These are phyloP conservation scores for Bostrychus sinensis DNA, from an alignment of 2,113 vertebrate species.

Conservation along the genomic window DNA sequence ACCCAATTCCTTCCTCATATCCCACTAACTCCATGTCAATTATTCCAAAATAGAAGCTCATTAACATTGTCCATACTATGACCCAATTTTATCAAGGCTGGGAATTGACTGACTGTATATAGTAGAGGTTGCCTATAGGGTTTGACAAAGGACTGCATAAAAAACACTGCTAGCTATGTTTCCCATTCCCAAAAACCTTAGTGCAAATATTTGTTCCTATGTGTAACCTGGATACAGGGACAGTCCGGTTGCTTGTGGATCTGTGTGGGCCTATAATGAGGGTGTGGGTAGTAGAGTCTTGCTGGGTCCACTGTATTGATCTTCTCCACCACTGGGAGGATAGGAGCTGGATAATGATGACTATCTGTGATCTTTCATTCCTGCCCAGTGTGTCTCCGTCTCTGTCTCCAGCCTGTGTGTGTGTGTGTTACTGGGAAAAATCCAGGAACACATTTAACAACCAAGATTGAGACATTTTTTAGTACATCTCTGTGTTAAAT, in stretches of 20 bases:
- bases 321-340: conserved; percentile 58
- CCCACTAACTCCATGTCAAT: conserved; percentile 66
- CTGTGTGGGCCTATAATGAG: conserved; percentile 39
- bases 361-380: conserved; percentile 61
- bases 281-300: conserved; percentile 50
- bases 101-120: conserved; percentile 37
- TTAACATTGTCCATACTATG: conserved; percentile 79
- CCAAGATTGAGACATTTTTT: conserved; percentile 8
- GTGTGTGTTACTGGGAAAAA: conserved; percentile 8
- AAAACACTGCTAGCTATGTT: neutral
- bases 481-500: neutral
- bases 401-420: conserved; percentile 25
- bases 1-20: conserved; percentile 65
- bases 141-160: neutral
- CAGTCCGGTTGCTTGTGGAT: conserved; percentile 14
- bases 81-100: conserved; percentile 71
- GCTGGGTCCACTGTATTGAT: conserved; percentile 68
- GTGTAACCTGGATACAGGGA: neutral
- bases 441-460: conserved; percentile 29
- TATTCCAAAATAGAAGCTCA: conserved; percentile 81
- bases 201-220: conserved; percentile 36
- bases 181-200: conserved; percentile 3
- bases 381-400: conserved; percentile 30
- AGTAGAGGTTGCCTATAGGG: neutral
- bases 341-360: conserved; percentile 69